Evolutionary conservation across 2,888 invertebrate genomes (phyloP).

Genomic region (Antheraea assamensis): DNA sequence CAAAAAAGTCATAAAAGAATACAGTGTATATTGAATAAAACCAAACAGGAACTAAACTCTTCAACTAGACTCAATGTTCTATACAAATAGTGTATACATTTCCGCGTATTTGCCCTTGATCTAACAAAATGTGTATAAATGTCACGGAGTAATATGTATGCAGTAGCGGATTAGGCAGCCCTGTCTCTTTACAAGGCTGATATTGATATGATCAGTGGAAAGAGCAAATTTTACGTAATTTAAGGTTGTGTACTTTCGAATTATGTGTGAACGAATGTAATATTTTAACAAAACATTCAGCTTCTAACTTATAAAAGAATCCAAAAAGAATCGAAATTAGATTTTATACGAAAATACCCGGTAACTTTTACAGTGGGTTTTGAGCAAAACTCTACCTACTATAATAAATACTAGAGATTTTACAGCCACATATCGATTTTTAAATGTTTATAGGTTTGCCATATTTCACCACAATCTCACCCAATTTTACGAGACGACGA

Average conservation of each 20-base stretch:
- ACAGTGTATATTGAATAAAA: not conserved
- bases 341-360: too few species aligned
- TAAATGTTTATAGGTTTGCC: too few species aligned
- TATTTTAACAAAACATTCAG: too few species aligned
- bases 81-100: slow-evolving; percentile 4
- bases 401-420: too few species aligned
- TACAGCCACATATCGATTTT: too few species aligned
- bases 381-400: too few species aligned
- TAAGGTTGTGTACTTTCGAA: not conserved
- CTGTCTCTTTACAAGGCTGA: slow-evolving; percentile 21
- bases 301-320: too few species aligned
- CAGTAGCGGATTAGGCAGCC: not conserved
- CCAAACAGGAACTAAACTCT: not conserved
- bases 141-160: slow-evolving; percentile 5
- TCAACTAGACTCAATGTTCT: not conserved
- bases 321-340: too few species aligned
- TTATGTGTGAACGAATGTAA: not conserved
- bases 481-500: too few species aligned
- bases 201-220: not conserved
- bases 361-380: too few species aligned
- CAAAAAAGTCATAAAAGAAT: too few species aligned
- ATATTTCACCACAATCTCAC: too few species aligned
- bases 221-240: not conserved
- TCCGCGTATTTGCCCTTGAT: slow-evolving; percentile 17
- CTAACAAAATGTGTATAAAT: slow-evolving; percentile 20